phyloP scores from a whole-genome alignment of 2,797 vertebrate species.

The Semotilus atromaculatus region DNA sequence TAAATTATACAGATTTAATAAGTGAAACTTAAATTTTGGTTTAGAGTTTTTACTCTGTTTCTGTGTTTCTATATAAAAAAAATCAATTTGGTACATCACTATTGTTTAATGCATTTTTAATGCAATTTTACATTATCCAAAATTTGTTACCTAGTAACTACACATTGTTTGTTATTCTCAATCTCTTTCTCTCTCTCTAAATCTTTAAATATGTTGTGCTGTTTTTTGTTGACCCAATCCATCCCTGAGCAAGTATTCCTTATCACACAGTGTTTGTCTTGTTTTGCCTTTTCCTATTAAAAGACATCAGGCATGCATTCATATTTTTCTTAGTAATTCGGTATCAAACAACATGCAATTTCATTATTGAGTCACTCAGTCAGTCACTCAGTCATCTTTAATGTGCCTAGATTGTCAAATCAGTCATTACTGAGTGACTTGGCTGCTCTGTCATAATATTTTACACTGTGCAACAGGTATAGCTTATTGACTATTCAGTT shows the following conservation, averaged over 20 bases:
- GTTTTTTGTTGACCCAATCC: not conserved
- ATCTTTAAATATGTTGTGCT: not conserved
- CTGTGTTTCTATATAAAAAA: not conserved
- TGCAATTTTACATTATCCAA: not conserved
- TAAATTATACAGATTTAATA: not conserved
- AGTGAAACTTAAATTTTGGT: not conserved
- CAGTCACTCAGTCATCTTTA: not conserved
- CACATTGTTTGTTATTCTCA: not conserved
- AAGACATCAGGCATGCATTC: not conserved
- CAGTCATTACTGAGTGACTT: not conserved
- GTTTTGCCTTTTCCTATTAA: not conserved
- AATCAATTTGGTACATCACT: not conserved
- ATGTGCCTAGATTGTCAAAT: not conserved
- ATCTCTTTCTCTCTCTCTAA: not conserved
- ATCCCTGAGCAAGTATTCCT: not conserved
- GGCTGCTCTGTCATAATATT: slow-evolving; percentile 1
- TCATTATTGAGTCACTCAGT: not conserved
- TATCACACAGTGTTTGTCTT: not conserved
- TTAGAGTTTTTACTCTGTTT: not conserved
- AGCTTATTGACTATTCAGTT: too few species aligned
- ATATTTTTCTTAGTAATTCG: not conserved
- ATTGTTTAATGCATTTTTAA: not conserved
- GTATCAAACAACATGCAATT: not conserved
- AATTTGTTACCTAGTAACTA: not conserved
- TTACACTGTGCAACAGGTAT: too few species aligned